phyloP scores from a whole-genome alignment of 92 coral and sea anemone species.

The Bergia puertoricense region DNA sequence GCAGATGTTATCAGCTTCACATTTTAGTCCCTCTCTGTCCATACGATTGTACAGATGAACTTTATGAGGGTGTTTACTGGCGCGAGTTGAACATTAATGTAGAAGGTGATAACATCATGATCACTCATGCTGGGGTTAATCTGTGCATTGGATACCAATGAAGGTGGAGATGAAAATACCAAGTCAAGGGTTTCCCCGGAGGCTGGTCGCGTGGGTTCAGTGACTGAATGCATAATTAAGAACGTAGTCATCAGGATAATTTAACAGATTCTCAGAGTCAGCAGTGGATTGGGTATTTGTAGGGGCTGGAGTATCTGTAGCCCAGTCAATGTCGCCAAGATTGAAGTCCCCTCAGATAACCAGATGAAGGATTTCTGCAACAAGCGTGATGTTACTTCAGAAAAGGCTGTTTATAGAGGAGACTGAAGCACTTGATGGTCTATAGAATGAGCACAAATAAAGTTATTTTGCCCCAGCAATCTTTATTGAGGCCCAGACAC shows the following conservation, averaged over 20 bases:
- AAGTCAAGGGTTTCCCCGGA: conserved; percentile 9
- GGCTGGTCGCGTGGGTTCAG: conserved; percentile 18
- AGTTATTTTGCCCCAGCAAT: conserved; percentile 1
- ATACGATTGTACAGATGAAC: conserved; percentile 13
- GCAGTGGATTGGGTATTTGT: conserved; percentile 8
- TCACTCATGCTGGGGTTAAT: conserved; percentile 3
- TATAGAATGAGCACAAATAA: conserved; percentile 12
- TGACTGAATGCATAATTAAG: conserved; percentile 9
- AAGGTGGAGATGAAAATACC: not conserved
- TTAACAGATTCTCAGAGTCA: conserved; percentile 1
- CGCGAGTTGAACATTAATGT: not conserved
- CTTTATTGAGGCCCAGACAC: conserved; percentile 21
- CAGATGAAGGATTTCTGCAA: conserved; percentile 7
- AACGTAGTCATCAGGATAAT: conserved; percentile 13
- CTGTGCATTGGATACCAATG: conserved; percentile 8
- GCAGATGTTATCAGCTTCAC: conserved; percentile 14
- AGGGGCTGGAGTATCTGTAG: conserved; percentile 21
- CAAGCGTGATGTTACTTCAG: conserved; percentile 10
- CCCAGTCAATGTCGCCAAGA: conserved; percentile 17
- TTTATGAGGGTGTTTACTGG: conserved; percentile 1
- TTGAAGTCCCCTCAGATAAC: conserved; percentile 18
- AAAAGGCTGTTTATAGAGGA: not conserved
- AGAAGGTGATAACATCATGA: not conserved
- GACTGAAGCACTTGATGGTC: conserved; percentile 7
- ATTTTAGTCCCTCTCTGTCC: conserved; percentile 14